phyloP scores from a whole-genome alignment of 2,888 invertebrate genomes.

The Macrophya alboannulata region DNA sequence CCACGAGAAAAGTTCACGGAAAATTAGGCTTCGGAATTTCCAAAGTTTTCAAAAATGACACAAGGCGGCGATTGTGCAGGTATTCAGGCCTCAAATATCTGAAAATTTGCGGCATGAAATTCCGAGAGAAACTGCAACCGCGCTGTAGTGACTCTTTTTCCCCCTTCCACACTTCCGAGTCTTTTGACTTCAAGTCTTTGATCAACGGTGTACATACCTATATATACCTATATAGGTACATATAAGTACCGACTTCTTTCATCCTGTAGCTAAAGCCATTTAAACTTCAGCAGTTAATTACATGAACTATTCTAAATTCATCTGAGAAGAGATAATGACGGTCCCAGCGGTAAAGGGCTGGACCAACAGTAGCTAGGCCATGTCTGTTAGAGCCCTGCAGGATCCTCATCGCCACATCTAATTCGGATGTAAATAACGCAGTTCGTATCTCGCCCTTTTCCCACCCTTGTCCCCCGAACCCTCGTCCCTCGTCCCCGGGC shows the following conservation, averaged over 20 bases:
- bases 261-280: background rate
- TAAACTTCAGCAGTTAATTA: background rate
- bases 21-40: no score
- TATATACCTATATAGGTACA: no score
- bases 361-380: background rate
- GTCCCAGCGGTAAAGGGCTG: constrained; percentile 9
- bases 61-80: no score
- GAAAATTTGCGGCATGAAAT: no score
- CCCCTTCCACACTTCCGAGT: background rate
- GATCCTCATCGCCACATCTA: constrained; percentile 14
- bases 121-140: no score
- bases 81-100: no score
- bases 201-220: background rate
- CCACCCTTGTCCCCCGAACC: background rate
- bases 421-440: constrained; percentile 26
- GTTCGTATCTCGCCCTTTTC: constrained; percentile 2
- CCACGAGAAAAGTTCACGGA: no score
- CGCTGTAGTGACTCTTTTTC: background rate
- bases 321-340: constrained; percentile 6
- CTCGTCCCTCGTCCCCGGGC: background rate
- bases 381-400: background rate
- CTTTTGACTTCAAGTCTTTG: constrained; percentile 2
- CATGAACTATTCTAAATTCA: constrained; percentile 4
- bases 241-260: background rate
- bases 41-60: no score